Evolutionary conservation across 1,140 invertebrate genomes (phyloP).

Genomic region (Proctacanthus coquilletti): DNA sequence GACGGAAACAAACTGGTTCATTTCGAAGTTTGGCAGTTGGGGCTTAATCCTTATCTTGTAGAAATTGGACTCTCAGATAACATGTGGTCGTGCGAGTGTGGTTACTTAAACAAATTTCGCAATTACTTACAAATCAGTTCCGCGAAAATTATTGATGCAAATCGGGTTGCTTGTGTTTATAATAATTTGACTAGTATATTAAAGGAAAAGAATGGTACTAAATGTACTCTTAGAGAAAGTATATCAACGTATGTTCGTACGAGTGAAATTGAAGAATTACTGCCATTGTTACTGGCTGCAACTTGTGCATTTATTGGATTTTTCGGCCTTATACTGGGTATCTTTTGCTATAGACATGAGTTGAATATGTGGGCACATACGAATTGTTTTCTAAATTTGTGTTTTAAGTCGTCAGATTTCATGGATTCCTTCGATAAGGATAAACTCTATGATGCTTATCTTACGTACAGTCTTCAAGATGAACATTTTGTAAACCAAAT

Average conservation of each 20-base stretch:
- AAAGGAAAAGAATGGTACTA: conserved; percentile 50
- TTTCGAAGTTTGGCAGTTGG: conserved; percentile 62
- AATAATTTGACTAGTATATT: conserved; percentile 47
- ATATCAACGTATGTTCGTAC: conserved; percentile 53
- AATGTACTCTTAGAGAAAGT: conserved; percentile 46
- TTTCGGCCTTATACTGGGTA: conserved; percentile 52
- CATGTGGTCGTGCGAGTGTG: conserved; percentile 81
- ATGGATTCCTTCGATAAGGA: conserved; percentile 58
- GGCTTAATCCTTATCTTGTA: conserved; percentile 57
- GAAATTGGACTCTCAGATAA: conserved; percentile 68
- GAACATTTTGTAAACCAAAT: conserved; percentile 76
- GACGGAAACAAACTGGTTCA: conserved; percentile 70
- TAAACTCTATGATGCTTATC: conserved; percentile 77
- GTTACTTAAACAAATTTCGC: conserved; percentile 58
- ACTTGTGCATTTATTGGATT: conserved; percentile 55
- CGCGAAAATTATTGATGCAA: conserved; percentile 55
- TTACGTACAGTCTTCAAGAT: conserved; percentile 82
- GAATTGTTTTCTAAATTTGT: conserved; percentile 57
- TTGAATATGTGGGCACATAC: conserved; percentile 76
- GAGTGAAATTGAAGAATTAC: conserved; percentile 61
- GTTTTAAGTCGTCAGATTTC: conserved; percentile 62
- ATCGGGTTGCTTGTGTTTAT: conserved; percentile 48
- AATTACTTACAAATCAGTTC: conserved; percentile 57
- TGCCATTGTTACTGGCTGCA: conserved; percentile 58
- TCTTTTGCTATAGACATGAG: conserved; percentile 67